Percentiles rank a stretch among this genome's conserved stretches.
phyloP scores from a whole-genome alignment of 2,888 invertebrate species.

The Podotricha telesiphe region DNA sequence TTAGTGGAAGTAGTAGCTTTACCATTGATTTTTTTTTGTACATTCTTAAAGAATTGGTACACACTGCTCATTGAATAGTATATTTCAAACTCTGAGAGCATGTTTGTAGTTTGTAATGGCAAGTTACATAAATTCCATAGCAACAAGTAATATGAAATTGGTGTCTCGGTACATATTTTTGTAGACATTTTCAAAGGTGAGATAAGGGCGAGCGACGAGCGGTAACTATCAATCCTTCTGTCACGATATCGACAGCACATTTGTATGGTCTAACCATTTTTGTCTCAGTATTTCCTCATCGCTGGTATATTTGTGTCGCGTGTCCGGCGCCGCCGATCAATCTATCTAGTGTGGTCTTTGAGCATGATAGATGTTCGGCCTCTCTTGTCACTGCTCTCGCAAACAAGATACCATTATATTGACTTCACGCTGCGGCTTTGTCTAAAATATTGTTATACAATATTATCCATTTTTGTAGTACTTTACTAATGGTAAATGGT shows the following conservation, averaged over 20 bases:
- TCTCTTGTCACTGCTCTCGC: constrained; percentile 48
- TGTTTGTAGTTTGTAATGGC: no score
- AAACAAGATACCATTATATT: constrained; percentile 39
- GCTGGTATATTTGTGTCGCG: constrained; percentile 60
- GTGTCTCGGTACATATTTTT: constrained; percentile 3
- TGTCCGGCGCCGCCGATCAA: constrained; percentile 71
- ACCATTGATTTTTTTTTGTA: no score
- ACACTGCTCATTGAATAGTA: no score
- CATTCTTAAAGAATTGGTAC: no score
- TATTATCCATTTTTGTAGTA: no score
- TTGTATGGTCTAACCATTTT: constrained; percentile 81
- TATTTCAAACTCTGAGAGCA: no score
- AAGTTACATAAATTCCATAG: neutral
- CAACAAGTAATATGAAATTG: neutral
- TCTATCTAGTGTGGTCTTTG: constrained; percentile 67
- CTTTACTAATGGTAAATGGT: no score
- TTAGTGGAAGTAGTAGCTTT: no score
- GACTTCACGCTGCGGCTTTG: constrained; percentile 3
- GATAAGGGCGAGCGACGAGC: constrained; percentile 30
- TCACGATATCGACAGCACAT: constrained; percentile 79
- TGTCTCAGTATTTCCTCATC: constrained; percentile 71
- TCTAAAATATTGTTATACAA: constrained; percentile 1
- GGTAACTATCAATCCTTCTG: constrained; percentile 79
- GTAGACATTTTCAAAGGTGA: constrained; percentile 3
- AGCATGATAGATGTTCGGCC: constrained; percentile 75